Conservation (phyloP, 2,797 vertebrate genomes). For the Hoplostethus atlanticus region DNA sequence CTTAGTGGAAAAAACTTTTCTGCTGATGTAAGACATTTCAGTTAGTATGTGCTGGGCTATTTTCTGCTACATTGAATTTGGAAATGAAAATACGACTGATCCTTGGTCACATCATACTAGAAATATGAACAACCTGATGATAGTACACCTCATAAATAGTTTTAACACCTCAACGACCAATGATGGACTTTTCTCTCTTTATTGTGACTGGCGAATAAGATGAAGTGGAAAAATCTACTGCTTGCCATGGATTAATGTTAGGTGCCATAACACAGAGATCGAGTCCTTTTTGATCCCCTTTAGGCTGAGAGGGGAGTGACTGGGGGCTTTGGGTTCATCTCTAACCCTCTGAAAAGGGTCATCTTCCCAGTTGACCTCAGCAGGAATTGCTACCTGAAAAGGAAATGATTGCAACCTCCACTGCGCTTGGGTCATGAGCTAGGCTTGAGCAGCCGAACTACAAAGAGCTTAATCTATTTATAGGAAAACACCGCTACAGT, state of each 20-base stretch:
- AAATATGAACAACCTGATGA: conserved; percentile 54
- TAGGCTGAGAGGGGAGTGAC: conserved; percentile 14
- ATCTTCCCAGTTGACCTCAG: conserved; percentile 70
- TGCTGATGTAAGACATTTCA: conserved; percentile 62
- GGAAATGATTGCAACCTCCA: conserved; percentile 78
- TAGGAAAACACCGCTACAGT: conserved; percentile 83
- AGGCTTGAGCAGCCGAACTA: conserved; percentile 66
- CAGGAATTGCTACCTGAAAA: conserved; percentile 77
- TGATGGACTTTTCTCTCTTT: conserved; percentile 47
- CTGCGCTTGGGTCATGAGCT: conserved; percentile 74
- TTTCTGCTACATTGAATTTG: conserved; percentile 73
- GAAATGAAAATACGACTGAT: conserved; percentile 67
- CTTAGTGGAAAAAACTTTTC: conserved; percentile 44
- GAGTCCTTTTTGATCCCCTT: conserved; percentile 41
- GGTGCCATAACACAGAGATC: conserved; percentile 23
- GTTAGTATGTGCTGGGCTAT: conserved; percentile 46
- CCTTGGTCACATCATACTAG: conserved; percentile 41
- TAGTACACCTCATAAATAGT: conserved; percentile 47
- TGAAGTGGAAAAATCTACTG: conserved; percentile 44
- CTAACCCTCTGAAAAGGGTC: conserved; percentile 68
- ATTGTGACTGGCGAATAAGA: conserved; percentile 47
- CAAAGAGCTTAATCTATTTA: conserved; percentile 85
- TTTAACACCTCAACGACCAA: conserved; percentile 47
- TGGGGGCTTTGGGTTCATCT: conserved; percentile 74
- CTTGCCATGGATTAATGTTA: conserved; percentile 31